Conservation (phyloP, 1,140 invertebrate species). For the Fopius arisanus region DNA sequence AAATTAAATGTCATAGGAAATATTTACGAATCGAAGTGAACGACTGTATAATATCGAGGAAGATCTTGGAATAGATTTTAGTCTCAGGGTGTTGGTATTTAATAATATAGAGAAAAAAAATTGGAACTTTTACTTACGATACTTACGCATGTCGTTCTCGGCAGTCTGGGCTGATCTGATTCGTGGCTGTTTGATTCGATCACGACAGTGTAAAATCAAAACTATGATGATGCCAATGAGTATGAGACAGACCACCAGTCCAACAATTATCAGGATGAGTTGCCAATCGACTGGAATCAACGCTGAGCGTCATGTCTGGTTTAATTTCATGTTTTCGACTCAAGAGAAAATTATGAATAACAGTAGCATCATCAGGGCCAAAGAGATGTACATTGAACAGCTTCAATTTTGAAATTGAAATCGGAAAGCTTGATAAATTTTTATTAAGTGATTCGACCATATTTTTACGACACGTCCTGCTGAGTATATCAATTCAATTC, state of each 20-base stretch:
- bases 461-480: too few relatives aligned
- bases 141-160: constrained; percentile 63
- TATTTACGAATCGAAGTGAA: too few relatives aligned
- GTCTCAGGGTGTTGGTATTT: too few relatives aligned
- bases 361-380: not conserved
- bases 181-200: constrained; percentile 63
- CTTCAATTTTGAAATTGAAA: too few relatives aligned
- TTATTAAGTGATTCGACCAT: too few relatives aligned
- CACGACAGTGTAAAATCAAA: constrained; percentile 67
- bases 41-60: too few relatives aligned
- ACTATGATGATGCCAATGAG: constrained; percentile 66
- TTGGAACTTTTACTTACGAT: constrained; percentile 27
- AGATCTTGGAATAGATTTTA: too few relatives aligned
- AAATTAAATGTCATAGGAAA: too few relatives aligned
- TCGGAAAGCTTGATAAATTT: too few relatives aligned
- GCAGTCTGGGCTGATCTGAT: constrained; percentile 58
- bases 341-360: constrained; percentile 19
- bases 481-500: too few relatives aligned
- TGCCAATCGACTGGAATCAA: constrained; percentile 67
- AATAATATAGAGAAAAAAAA: not conserved
- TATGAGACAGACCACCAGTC: constrained; percentile 64
- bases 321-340: constrained; percentile 49
- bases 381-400: too few relatives aligned
- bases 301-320: constrained; percentile 57
- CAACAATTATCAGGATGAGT: constrained; percentile 66